These are phyloP conservation scores for Calameuta pallipes DNA, from an alignment of 2,888 invertebrate genomes.

Conservation along the genomic window DNA sequence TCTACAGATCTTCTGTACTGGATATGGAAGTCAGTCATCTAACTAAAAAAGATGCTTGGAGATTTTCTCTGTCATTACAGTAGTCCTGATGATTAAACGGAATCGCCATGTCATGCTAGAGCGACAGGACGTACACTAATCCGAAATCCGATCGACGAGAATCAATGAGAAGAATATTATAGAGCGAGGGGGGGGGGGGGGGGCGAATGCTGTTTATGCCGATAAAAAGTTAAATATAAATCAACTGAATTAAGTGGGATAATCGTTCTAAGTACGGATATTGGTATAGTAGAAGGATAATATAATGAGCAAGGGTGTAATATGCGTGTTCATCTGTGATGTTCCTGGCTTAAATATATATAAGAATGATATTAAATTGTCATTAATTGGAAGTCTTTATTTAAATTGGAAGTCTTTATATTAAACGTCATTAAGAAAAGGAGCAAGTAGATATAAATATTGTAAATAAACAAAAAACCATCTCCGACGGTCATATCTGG, in stretches of 20 bases:
- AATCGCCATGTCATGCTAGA: neutral
- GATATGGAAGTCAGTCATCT: neutral
- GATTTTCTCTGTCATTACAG: neutral
- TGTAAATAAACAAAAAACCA: slow-evolving; percentile 58
- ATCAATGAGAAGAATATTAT: neutral
- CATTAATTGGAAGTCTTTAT: slow-evolving; percentile 8
- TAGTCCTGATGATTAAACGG: neutral
- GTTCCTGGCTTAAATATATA: slow-evolving; percentile 15
- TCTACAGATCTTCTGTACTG: neutral
- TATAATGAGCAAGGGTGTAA: slow-evolving; percentile 15
- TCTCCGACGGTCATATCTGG: slow-evolving; percentile 58
- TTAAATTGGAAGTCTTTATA: slow-evolving; percentile 9
- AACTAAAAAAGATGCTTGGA: neutral
- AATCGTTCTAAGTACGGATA: neutral
- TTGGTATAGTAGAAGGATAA: slow-evolving; percentile 6
- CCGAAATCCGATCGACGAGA: neutral
- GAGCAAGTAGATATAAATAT: slow-evolving; percentile 44
- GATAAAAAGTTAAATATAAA: neutral
- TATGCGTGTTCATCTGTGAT: slow-evolving; percentile 8
- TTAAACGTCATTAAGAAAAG: slow-evolving; percentile 24
- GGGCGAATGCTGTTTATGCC: neutral
- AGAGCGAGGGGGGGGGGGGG: neutral
- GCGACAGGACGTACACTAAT: neutral
- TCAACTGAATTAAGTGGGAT: neutral
- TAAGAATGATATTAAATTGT: slow-evolving; percentile 18